Percentiles rank a stretch among this genome's conserved stretches.
These are phyloP conservation scores for Bubo blakistoni DNA, from an alignment of 2,113 vertebrate genomes.

Conservation along the genomic window DNA sequence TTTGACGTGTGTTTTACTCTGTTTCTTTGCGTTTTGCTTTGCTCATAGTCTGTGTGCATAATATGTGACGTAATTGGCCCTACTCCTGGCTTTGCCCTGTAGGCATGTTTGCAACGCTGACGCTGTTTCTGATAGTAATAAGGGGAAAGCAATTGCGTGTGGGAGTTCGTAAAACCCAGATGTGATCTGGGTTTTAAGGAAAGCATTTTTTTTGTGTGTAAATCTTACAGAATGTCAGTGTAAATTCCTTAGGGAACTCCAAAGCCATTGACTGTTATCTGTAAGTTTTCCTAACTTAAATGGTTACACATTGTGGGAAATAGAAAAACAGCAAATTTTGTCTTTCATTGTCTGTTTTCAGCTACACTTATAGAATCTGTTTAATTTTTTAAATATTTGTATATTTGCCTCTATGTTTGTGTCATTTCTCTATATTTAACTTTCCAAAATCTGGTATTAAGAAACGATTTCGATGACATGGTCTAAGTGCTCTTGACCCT, in stretches of 20 bases:
- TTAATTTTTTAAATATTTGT: neutral
- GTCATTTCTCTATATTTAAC: neutral
- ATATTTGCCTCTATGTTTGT: neutral
- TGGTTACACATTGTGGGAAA: neutral
- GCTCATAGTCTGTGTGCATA: neutral
- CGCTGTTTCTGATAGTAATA: neutral
- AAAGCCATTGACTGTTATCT: neutral
- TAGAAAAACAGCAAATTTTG: neutral
- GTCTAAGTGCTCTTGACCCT: neutral
- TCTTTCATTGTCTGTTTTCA: neutral
- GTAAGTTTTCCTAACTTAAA: neutral
- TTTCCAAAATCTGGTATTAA: neutral
- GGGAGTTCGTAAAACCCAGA: neutral
- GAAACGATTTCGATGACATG: neutral
- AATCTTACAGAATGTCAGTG: neutral
- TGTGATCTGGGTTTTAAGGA: neutral
- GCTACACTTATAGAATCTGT: neutral
- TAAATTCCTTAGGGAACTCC: neutral
- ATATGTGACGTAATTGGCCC: neutral
- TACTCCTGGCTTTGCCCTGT: neutral
- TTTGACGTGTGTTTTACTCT: neutral
- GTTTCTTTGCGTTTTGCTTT: neutral
- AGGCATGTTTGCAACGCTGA: neutral
- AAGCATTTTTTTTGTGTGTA: neutral
- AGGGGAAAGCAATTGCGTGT: neutral